phyloP scores from a whole-genome alignment of 92 coral and sea anemone genomes.

The Umimayanthus chanpuru region DNA sequence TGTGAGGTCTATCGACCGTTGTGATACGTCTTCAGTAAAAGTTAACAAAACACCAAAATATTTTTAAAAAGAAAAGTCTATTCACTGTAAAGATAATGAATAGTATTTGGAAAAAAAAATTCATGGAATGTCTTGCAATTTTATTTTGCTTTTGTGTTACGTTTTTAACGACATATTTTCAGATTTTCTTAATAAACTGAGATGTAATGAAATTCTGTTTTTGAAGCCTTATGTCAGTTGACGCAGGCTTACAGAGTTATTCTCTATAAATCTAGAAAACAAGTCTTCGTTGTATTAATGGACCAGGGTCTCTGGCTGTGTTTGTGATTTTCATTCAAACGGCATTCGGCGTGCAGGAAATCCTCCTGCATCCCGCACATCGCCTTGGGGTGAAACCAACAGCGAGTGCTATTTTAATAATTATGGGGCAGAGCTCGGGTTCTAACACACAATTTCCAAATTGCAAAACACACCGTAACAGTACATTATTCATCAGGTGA shows the following conservation, averaged over 20 bases:
- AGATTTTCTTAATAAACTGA: too few relatives aligned
- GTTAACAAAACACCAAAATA: neutral
- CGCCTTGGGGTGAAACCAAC: neutral
- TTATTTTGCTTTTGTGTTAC: neutral
- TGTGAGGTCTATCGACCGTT: neutral
- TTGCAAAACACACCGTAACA: neutral
- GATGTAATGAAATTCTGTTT: neutral
- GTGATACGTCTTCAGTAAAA: neutral
- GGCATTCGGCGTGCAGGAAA: neutral
- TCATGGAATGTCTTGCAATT: neutral
- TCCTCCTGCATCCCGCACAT: neutral
- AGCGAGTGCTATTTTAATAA: neutral
- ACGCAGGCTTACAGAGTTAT: too few relatives aligned
- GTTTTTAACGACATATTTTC: neutral
- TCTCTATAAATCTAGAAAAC: too few relatives aligned
- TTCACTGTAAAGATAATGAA: neutral
- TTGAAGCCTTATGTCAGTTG: too few relatives aligned
- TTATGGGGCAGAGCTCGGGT: neutral
- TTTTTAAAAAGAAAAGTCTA: too few relatives aligned
- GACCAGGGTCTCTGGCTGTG: neutral
- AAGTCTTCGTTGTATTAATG: neutral
- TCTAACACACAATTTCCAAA: neutral
- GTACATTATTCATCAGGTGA: neutral
- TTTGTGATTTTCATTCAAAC: neutral
- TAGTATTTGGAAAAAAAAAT: neutral